These are phyloP conservation scores for Phyllostomus discolor DNA, from an alignment of 2,113 vertebrate genomes.

Conservation along the genomic window DNA sequence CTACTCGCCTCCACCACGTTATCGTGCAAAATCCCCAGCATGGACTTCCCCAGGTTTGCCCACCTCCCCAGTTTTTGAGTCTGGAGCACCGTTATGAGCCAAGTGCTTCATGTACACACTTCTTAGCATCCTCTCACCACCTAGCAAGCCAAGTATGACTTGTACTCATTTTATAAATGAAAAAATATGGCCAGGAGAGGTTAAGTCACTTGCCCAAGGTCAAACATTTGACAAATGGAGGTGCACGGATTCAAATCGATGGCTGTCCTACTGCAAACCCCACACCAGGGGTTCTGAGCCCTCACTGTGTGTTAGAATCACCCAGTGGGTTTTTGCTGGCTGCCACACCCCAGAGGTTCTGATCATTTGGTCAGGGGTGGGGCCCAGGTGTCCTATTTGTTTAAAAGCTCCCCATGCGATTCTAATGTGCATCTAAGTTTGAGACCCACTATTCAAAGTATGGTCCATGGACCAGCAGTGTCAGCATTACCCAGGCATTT, in stretches of 20 bases:
- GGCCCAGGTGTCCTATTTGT: neutral
- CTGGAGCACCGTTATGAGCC: neutral
- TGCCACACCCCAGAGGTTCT: neutral
- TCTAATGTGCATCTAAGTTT: neutral
- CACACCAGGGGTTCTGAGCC: neutral
- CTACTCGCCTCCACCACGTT: neutral
- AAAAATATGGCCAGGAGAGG: neutral
- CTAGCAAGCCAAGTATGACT: neutral
- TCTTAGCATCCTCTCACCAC: neutral
- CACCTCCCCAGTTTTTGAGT: neutral
- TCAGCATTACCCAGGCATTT: neutral
- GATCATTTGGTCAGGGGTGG: neutral
- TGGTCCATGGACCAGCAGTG: neutral
- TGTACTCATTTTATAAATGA: neutral
- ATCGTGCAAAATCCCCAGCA: neutral
- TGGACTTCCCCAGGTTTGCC: neutral
- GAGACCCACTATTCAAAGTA: neutral
- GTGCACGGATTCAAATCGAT: conserved; percentile 14
- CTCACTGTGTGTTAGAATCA: neutral
- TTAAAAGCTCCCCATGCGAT: neutral
- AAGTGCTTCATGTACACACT: neutral
- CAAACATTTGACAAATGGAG: neutral
- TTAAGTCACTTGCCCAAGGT: neutral
- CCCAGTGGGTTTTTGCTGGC: neutral
- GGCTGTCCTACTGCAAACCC: neutral